phyloP scores from a whole-genome alignment of 2,113 vertebrate genomes.

The Pristiophorus japonicus region DNA sequence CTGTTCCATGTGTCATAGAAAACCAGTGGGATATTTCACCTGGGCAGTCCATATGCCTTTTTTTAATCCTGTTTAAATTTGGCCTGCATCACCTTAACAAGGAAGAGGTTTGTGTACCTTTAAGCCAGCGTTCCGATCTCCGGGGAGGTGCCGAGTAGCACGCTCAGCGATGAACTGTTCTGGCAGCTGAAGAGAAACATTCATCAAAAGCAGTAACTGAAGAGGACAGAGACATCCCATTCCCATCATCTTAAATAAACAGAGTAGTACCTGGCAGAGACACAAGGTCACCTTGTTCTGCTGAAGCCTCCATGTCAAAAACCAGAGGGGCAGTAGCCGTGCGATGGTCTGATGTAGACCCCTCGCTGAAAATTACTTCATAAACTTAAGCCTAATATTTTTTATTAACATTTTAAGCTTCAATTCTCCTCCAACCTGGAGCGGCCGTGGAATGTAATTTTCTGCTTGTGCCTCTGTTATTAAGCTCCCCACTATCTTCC shows the following conservation, averaged over 20 bases:
- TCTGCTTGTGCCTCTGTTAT: constrained; percentile 65
- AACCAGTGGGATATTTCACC: not conserved
- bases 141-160: not conserved
- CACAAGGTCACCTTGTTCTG: constrained; percentile 31
- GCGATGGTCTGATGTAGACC: not conserved
- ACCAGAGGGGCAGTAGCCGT: not conserved
- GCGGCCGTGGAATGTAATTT: constrained; percentile 59
- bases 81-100: not conserved
- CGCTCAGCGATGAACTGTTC: constrained; percentile 16
- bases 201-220: constrained; percentile 33
- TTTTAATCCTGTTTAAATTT: not conserved
- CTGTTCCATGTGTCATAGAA: not conserved
- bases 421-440: constrained; percentile 56
- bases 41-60: not conserved
- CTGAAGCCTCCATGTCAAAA: not conserved
- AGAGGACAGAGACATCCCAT: constrained; percentile 23
- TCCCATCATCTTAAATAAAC: constrained; percentile 35
- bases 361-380: constrained; percentile 48
- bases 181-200: constrained; percentile 33
- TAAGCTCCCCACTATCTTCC: constrained; percentile 53
- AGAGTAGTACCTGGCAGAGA: constrained; percentile 8
- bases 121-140: not conserved
- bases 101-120: not conserved
- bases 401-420: constrained; percentile 62
- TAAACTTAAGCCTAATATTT: constrained; percentile 55